phyloP scores from a whole-genome alignment of 2,113 vertebrate species.

The Phasianus colchicus region DNA sequence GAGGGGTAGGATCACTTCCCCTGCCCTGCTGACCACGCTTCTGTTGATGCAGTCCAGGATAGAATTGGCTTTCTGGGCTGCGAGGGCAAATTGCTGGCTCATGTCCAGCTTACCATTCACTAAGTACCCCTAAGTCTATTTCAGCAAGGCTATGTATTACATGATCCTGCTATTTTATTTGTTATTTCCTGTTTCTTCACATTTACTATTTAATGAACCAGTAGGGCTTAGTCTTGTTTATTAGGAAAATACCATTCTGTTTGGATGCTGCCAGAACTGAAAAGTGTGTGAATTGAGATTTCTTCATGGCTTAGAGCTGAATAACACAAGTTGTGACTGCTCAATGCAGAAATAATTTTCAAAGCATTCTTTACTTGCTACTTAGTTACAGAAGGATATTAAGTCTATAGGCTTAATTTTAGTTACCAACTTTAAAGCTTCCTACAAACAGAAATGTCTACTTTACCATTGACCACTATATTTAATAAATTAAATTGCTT shows the following conservation, averaged over 20 bases:
- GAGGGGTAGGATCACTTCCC: too few relatives aligned
- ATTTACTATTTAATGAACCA: background rate
- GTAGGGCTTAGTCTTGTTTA: background rate
- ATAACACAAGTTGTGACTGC: background rate
- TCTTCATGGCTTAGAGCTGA: background rate
- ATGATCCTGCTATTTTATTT: background rate
- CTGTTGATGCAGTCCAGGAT: too few relatives aligned
- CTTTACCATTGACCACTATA: background rate
- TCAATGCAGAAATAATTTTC: background rate
- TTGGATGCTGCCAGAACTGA: background rate
- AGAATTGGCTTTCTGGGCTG: too few relatives aligned
- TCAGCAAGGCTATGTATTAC: background rate
- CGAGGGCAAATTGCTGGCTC: too few relatives aligned
- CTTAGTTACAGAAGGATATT: background rate
- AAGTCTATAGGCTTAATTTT: background rate
- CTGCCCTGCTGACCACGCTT: too few relatives aligned
- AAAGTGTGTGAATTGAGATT: background rate
- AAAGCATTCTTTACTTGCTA: rapidly evolving
- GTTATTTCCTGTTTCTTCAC: background rate
- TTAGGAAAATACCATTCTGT: background rate
- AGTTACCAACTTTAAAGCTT: background rate
- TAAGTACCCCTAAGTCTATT: too few relatives aligned
- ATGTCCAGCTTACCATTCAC: too few relatives aligned
- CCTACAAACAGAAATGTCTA: background rate
- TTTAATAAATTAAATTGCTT: background rate